Percentiles rank a stretch among this genome's conserved stretches.
Evolutionary conservation across 2,888 invertebrate genomes (phyloP).

Genomic region (Patella ulyssiponensis): DNA sequence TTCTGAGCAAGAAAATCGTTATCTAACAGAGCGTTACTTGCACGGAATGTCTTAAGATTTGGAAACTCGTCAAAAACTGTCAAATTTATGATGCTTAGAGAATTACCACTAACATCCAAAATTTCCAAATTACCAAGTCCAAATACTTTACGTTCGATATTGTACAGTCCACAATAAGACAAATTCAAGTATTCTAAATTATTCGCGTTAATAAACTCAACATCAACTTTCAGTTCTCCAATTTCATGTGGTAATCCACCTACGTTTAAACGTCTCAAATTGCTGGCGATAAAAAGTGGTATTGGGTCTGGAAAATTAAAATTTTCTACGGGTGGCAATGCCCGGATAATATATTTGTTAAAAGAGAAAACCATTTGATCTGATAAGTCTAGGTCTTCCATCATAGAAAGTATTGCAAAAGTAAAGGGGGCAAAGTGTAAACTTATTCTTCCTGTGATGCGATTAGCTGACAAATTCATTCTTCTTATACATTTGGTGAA

Average conservation of each 20-base stretch:
- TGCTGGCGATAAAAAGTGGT: background rate
- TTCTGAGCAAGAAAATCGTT: background rate
- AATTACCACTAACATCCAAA: background rate
- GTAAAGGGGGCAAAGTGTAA: background rate
- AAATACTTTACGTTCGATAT: background rate
- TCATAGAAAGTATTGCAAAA: background rate
- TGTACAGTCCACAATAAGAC: background rate
- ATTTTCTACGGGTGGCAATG: too few relatives aligned
- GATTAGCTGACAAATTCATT: background rate
- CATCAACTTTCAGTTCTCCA: background rate
- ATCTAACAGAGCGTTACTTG: background rate
- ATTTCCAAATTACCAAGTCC: background rate
- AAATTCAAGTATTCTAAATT: background rate
- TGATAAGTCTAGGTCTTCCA: background rate
- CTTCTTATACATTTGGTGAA: background rate
- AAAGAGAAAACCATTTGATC: background rate
- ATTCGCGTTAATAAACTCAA: background rate
- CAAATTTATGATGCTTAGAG: background rate
- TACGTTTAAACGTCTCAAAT: background rate
- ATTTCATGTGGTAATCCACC: background rate
- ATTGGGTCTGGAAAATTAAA: too few relatives aligned
- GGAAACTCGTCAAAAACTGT: conserved; percentile 1
- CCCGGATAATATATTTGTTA: background rate
- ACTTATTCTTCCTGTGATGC: background rate
- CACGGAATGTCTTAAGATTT: background rate